Conservation (phyloP, 2,888 invertebrate species). For the Aromia moschata region DNA sequence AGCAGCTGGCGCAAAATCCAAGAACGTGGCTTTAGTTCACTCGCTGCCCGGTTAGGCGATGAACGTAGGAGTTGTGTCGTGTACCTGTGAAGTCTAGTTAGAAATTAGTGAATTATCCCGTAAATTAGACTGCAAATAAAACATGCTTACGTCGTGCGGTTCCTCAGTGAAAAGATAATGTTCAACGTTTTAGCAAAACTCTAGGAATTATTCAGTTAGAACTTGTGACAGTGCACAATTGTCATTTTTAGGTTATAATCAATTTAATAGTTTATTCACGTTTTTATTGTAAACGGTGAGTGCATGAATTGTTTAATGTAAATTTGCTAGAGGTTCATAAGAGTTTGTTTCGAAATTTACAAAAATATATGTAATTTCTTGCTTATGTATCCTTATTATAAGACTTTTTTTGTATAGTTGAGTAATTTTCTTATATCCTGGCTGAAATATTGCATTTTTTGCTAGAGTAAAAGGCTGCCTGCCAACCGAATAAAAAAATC, state of each 20-base stretch:
- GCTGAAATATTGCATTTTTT: too few relatives aligned
- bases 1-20: slow-evolving; percentile 17
- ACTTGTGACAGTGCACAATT: slow-evolving; percentile 40
- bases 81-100: slow-evolving; percentile 13
- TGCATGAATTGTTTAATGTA: too few relatives aligned
- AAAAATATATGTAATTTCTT: too few relatives aligned
- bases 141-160: slow-evolving; percentile 22
- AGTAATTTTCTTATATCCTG: too few relatives aligned
- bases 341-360: too few relatives aligned
- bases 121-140: slow-evolving; percentile 17
- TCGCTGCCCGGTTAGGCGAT: slow-evolving; percentile 16
- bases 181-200: slow-evolving; percentile 6
- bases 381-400: too few relatives aligned
- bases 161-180: slow-evolving; percentile 16
- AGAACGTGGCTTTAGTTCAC: slow-evolving; percentile 32
- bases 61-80: slow-evolving; percentile 16
- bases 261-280: slow-evolving; percentile 31
- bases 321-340: too few relatives aligned
- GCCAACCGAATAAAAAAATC: background rate
- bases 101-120: slow-evolving; percentile 15
- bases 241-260: slow-evolving; percentile 42
- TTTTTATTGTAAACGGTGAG: slow-evolving; percentile 35
- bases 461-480: too few relatives aligned
- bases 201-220: background rate
- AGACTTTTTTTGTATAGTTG: too few relatives aligned